Base-by-base conservation (phyloP, 2,888 invertebrate genomes). In the Tetramorium bicarinatum region DNA sequence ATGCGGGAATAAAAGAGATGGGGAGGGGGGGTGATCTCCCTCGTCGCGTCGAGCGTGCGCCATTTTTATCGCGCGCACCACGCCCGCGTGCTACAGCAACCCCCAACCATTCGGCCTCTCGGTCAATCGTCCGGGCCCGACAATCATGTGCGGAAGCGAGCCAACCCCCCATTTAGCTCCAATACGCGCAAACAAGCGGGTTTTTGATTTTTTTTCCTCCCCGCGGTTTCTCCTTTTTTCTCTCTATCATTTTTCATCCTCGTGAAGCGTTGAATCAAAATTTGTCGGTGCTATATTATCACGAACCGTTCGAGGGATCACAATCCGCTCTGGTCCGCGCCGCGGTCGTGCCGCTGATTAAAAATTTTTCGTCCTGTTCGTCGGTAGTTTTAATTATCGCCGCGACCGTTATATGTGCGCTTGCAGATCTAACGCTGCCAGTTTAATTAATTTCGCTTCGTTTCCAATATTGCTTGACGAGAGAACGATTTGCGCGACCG, bases 31-130 rank as follows among this genome's bases (percentile, higher is more conserved):
- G 11, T 11, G 1, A 9, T 83, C 88, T 90, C 92, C 91, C 92
- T 90, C 92, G 89, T 91, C 91, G 91, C 91, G 88, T 87, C 62
- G 75, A 72, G 61, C 87, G 87, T 87, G 87, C 94, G 94, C 94
- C 94, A 94, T 94, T 94, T 94, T 94, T 93, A 93, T 94, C 92
- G 92, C 89, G 84, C 82, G 91, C 91, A 93, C 93, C 94, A 93
- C 94, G 93, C 94, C 94, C 93, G 94, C 89, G 90, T 80, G 47
- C 72, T 79, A 47, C 79, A 92, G 91, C 93, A 87, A 88, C 90
- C 92, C 89, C 85, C 83, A 71, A 62, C 62, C 85, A 47, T 18
- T 67, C 86, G 72, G n/a, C 47, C 79, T 56, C 82, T 74, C 87
- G 87, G 88, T 83, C 85, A 89, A 89, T 89, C 87, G 86, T 87